phyloP scores from a whole-genome alignment of 2,888 invertebrate genomes.

The Dinocampus coccinellae region DNA sequence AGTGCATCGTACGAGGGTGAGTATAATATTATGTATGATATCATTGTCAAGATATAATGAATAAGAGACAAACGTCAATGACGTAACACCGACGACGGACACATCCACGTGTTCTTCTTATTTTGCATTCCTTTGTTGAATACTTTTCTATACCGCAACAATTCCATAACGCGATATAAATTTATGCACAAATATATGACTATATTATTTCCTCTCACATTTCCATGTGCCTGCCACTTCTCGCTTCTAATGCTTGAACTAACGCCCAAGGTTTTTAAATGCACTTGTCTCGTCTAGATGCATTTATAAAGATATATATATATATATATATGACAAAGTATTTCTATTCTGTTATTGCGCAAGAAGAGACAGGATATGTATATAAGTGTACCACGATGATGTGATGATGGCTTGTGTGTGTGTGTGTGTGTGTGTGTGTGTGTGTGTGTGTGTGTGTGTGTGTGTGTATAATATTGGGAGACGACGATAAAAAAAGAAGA shows the following conservation, averaged over 20 bases:
- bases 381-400: conserved; percentile 6
- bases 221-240: conserved; percentile 34
- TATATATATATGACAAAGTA: conserved; percentile 55
- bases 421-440: too few relatives aligned
- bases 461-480: neutral
- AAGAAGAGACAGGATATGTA: neutral
- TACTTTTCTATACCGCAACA: conserved; percentile 55
- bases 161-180: conserved; percentile 42
- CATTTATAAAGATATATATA: conserved; percentile 67
- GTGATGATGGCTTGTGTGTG: neutral
- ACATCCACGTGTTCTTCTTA: conserved; percentile 56
- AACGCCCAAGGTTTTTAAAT: conserved; percentile 69
- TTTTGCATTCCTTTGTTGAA: conserved; percentile 69
- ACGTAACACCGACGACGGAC: neutral
- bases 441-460: too few relatives aligned
- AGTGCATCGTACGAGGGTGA: conserved; percentile 39
- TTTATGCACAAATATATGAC: neutral
- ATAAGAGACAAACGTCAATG: conserved; percentile 27
- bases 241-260: conserved; percentile 65
- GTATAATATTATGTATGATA: conserved; percentile 46
- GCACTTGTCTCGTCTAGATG: conserved; percentile 69
- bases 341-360: conserved; percentile 52
- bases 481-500: too few relatives aligned
- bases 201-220: conserved; percentile 37
- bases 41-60: conserved; percentile 36